Base-by-base conservation (phyloP, 2,888 invertebrate species). In the Pyrocoelia pectoralis region DNA sequence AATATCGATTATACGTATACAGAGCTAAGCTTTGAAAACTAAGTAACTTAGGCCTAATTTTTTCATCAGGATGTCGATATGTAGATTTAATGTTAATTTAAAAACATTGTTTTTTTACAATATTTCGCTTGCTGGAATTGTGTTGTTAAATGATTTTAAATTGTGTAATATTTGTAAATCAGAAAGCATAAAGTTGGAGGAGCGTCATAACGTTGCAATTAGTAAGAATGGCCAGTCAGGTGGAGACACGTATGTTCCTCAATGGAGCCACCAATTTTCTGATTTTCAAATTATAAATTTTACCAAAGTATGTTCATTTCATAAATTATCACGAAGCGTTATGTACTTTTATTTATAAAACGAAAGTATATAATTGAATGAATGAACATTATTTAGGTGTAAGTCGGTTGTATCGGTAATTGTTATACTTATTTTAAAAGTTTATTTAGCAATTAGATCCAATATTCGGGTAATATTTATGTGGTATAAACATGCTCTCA, bases 341-440 rank as follows among this genome's bases (percentile, higher is more conserved):
- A 49, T 49, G 41, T 40, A 38, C 60, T 61, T 58, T 52, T 57
- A 54, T 56, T 61, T 61, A 43, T 9, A 41, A 50, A 33, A 54
- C 38, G 18, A 57, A 33, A 18, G 61, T 59, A 49, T 33, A 43
- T 62, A 56, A 60, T 55, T 41, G 48, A 40, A 18, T 24, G 58
- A 46, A 68, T 67, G 65, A 66, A 66, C 66, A 61, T 59, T 57
- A 64, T 64, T 24, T 60, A 61, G 52, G 56, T 62, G 57, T 68
- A 66, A 68, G 68, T 66, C 66, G 65, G 62, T 66, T 63, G 56
- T 64, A 68, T 60, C 67, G 57, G 68, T 65, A 67, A 67, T 66
- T 67, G 68, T 68, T 68, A 68, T 65, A 61, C 60, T 67, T 68
- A 67, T 67, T 67, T 69, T 66, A 68, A 68, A n/a, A 70, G 64